Conservation (phyloP, 2,797 vertebrate genomes). For the Crossoptilon crossoptilon region DNA sequence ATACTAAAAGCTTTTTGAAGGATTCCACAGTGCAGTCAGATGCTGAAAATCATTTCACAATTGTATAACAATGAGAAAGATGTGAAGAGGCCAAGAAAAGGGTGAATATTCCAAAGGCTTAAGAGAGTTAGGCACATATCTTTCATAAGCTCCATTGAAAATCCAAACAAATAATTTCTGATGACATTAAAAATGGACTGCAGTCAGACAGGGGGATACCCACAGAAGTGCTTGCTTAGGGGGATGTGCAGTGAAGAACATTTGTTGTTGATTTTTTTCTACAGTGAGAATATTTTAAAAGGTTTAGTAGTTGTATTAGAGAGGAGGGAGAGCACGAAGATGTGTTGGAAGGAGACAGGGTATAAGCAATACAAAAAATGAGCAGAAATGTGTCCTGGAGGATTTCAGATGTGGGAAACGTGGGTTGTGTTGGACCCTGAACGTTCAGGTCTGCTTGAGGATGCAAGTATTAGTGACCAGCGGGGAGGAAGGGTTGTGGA, state of each 20-base stretch:
- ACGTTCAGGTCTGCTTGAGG: background rate
- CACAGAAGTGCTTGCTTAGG: background rate
- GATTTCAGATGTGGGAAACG: background rate
- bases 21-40: background rate
- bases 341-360: background rate
- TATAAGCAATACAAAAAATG: accelerated
- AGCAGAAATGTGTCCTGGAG: background rate
- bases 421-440: background rate
- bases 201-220: background rate
- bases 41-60: background rate
- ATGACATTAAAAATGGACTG: background rate
- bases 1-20: conserved; percentile 7
- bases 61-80: background rate
- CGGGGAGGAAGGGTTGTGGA: background rate
- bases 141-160: conserved; percentile 18
- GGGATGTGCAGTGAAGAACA: background rate
- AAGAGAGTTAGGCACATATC: background rate
- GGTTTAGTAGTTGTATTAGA: background rate
- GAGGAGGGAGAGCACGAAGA: background rate
- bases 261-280: background rate
- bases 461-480: background rate
- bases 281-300: background rate
- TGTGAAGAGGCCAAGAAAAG: conserved; percentile 1
- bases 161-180: conserved; percentile 8
- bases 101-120: background rate